Conservation (phyloP, 2,888 invertebrate genomes). For the Archips crataeganus region DNA sequence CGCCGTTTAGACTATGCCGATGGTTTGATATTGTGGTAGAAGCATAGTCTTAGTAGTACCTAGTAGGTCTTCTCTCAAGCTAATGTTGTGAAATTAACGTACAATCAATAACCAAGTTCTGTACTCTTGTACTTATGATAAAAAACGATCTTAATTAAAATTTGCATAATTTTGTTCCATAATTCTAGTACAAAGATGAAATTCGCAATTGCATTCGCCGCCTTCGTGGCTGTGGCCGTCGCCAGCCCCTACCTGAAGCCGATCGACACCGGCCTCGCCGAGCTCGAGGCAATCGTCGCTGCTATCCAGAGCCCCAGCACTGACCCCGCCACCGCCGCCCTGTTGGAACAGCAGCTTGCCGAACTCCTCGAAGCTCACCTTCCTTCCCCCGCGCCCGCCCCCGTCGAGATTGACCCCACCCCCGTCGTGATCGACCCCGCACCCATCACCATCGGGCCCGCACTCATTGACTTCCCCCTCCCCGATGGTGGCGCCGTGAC, state of each 20-base stretch:
- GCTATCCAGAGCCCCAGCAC: slow-evolving; percentile 67
- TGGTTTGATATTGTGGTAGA: too few species aligned
- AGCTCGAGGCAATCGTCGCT: slow-evolving; percentile 58
- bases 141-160: too few species aligned
- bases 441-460: slow-evolving; percentile 42
- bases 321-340: slow-evolving; percentile 62
- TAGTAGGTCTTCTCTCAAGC: too few species aligned
- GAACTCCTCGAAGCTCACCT: slow-evolving; percentile 50
- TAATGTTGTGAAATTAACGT: too few species aligned
- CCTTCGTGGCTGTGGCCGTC: slow-evolving; percentile 60
- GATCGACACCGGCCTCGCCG: slow-evolving; percentile 41
- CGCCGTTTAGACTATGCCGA: neutral
- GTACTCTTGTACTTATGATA: too few species aligned
- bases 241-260: slow-evolving; percentile 55
- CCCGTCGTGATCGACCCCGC: slow-evolving; percentile 47
- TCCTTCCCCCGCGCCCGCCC: slow-evolving; percentile 47
- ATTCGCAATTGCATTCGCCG: slow-evolving; percentile 63
- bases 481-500: slow-evolving; percentile 35
- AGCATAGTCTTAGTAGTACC: too few species aligned
- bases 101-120: too few species aligned
- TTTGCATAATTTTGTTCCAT: neutral
- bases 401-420: slow-evolving; percentile 47
- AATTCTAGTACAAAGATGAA: slow-evolving; percentile 63
- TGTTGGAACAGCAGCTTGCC: slow-evolving; percentile 56
- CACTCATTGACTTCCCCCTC: slow-evolving; percentile 46